phyloP scores from a whole-genome alignment of 1,140 invertebrate genomes.

The Hycleus cichorii region DNA sequence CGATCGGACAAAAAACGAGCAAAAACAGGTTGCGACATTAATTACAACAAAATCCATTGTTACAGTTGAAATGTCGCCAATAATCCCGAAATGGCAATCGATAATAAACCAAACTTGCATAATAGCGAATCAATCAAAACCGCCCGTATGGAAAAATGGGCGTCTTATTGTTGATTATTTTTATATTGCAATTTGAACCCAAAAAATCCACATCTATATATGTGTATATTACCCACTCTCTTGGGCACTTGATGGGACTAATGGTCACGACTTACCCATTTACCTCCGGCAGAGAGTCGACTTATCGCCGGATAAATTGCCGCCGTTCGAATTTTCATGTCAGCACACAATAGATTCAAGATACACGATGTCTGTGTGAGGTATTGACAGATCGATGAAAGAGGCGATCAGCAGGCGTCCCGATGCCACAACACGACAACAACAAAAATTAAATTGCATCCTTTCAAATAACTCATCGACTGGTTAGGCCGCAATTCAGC shows the following conservation, averaged over 20 bases:
- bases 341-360: conserved; percentile 39
- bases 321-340: conserved; percentile 40
- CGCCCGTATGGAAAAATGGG: too few species aligned
- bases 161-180: too few species aligned
- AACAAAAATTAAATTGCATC: conserved; percentile 1
- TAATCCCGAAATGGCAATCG: too few species aligned
- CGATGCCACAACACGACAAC: neutral
- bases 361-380: conserved; percentile 34
- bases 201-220: too few species aligned
- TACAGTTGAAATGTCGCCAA: too few species aligned
- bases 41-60: too few species aligned
- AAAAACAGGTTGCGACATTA: too few species aligned
- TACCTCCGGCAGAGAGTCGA: conserved; percentile 39
- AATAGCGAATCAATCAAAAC: too few species aligned
- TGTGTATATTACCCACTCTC: too few species aligned
- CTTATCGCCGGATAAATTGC: conserved; percentile 40
- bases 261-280: conserved; percentile 42
- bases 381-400: conserved; percentile 34
- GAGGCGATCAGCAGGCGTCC: conserved; percentile 18
- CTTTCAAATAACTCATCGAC: neutral
- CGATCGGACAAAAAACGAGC: too few species aligned
- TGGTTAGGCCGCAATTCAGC: neutral
- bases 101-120: too few species aligned
- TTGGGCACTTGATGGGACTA: conserved; percentile 19
- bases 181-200: too few species aligned